Conservation (phyloP, 2,113 vertebrate species). For the Thermophis baileyi region DNA sequence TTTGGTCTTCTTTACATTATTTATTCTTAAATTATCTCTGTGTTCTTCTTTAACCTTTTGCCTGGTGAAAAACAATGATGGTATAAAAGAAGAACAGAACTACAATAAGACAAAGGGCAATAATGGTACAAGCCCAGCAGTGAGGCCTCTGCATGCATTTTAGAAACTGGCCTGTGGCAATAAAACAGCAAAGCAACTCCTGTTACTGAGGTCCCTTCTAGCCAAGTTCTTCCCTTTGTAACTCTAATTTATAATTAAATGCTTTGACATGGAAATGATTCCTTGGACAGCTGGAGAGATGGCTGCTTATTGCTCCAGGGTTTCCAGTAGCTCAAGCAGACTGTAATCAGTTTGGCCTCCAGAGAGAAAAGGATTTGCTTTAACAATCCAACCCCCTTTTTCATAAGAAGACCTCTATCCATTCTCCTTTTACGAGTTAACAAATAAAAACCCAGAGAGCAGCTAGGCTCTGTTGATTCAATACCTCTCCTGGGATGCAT, state of each 20-base stretch:
- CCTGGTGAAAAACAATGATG: neutral
- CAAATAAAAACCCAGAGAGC: conserved; percentile 29
- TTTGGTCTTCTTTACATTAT: neutral
- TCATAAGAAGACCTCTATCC: neutral
- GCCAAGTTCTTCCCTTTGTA: neutral
- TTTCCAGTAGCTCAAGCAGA: neutral
- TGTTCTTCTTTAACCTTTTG: neutral
- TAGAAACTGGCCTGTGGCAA: neutral
- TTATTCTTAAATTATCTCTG: neutral
- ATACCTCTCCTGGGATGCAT: conserved; percentile 34
- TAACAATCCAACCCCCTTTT: neutral
- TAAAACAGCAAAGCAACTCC: neutral
- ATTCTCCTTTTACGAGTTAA: conserved; percentile 24
- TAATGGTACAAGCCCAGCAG: neutral
- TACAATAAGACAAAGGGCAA: neutral
- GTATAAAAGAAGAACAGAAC: neutral
- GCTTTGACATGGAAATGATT: conserved; percentile 20
- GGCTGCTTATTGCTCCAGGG: neutral
- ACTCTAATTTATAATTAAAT: conserved; percentile 24
- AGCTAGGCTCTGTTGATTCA: conserved; percentile 38
- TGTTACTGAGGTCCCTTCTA: neutral
- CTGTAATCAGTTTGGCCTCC: conserved; percentile 1
- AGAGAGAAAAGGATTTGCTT: conserved; percentile 2
- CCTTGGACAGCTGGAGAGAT: conserved; percentile 6
- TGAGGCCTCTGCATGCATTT: neutral